phyloP scores from a whole-genome alignment of 64 coral and sea anemone species.

The Actinia equina region DNA sequence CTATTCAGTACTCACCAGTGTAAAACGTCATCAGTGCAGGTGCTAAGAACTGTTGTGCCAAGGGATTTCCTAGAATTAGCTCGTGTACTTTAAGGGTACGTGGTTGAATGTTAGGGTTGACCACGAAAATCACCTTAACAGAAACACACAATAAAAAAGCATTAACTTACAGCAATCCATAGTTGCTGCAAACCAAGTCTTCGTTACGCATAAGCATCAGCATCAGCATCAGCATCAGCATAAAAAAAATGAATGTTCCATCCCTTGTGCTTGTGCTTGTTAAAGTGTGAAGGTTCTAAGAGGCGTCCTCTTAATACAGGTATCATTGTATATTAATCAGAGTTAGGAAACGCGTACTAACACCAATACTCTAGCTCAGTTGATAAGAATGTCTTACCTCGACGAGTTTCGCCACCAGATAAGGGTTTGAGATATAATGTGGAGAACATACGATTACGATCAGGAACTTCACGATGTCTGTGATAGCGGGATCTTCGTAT shows the following conservation, averaged over 20 bases:
- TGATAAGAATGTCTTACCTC: conserved; percentile 85
- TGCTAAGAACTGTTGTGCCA: conserved; percentile 62
- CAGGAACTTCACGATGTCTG: conserved; percentile 80
- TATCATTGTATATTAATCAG: no score
- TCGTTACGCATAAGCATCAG: no score
- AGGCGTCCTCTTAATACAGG: no score
- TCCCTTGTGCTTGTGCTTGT: no score
- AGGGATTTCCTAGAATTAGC: conserved; percentile 64
- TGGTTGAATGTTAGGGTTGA: conserved; percentile 86
- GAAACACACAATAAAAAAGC: background rate
- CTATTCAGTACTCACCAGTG: conserved; percentile 79
- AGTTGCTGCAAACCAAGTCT: no score
- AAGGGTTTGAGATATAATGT: conserved; percentile 96
- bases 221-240: no score
- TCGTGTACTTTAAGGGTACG: conserved; percentile 71
- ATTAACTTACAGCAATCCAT: no score
- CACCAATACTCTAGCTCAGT: no score
- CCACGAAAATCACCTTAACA: conserved; percentile 89
- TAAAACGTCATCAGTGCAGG: conserved; percentile 95
- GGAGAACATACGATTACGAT: conserved; percentile 88
- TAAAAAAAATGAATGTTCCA: no score
- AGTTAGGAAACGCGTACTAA: no score
- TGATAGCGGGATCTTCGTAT: conserved; percentile 74
- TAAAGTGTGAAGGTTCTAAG: no score
- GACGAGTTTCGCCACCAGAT: conserved; percentile 92